Base-by-base conservation (phyloP, 2,888 invertebrate genomes). In the Gortyna flavago region DNA sequence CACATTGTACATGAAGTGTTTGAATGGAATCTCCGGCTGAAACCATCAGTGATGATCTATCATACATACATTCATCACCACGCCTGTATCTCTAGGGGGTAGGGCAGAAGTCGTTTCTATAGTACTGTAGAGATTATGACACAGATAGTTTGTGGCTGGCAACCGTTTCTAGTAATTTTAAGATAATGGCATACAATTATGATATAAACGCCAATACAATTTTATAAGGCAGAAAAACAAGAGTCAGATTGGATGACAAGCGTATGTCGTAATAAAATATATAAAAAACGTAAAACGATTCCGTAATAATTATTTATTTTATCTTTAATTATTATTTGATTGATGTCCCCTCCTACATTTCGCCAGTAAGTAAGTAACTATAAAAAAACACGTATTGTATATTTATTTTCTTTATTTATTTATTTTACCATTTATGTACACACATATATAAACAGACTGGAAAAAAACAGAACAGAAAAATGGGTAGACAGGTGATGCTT, bases 1-100 rank as follows among this genome's bases (percentile, higher is more conserved):
- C 72, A 73, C 66, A 54, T 80, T 71, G 51, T 59, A 48, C 51
- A 66, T 73, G 70, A 70, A 59, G 68, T 75, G 70, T 69, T 62
- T n/a, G 66, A 80, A 80, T 48, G 18, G 75, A 66, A 83, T 73
- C 57, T 75, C 8, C 1, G 8, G 32, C 16, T 59, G n/a, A 64
- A 72, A 48, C 61, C 35, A 70, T 32, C 62, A 54, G 57, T 66
- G 66, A 59, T 51, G 9, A 72, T 83, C 29, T 61, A n/a, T 7
- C 29, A 35, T 35, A 41, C 51, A 74, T 25, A 68, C 7, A 32
- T 48, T 32, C n/a, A 6, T 54, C 9, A 66, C 21, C 5, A 48
- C 16, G 48, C 11, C 11, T 25, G 25, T 25, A 35, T 51, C 4
- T 0, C 6, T 11, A 1, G 4, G 4, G 69, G 18, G 18, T 21